Percentiles rank a stretch among this genome's conserved stretches.
Conservation (phyloP, 1,140 invertebrate genomes). For the Drosophila asahinai region DNA sequence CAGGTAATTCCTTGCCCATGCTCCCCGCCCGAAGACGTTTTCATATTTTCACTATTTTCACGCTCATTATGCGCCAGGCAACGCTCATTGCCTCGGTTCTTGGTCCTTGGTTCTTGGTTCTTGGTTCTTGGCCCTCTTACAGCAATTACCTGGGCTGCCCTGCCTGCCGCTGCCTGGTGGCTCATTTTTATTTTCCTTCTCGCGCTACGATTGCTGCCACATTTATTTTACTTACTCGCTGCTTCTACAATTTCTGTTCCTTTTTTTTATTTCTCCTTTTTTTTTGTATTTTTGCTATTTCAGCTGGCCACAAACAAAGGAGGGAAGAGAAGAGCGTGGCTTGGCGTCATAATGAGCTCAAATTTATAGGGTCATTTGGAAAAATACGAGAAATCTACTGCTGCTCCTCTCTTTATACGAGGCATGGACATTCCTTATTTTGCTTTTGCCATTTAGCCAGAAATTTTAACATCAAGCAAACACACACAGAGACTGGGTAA, state of each 20-base stretch:
- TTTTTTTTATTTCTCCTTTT: conserved; percentile 14
- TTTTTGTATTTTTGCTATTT: conserved; percentile 47
- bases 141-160: conserved; percentile 69
- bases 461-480: conserved; percentile 40
- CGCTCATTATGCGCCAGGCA: conserved; percentile 75
- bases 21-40: conserved; percentile 43
- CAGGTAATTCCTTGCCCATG: conserved; percentile 28
- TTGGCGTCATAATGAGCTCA: conserved; percentile 79
- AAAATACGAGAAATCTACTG: conserved; percentile 77
- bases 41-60: conserved; percentile 80
- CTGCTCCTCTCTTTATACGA: conserved; percentile 25
- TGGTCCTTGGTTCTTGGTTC: conserved; percentile 25
- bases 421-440: conserved; percentile 46
- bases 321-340: conserved; percentile 64
- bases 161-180: conserved; percentile 35
- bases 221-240: conserved; percentile 70
- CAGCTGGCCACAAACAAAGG: conserved; percentile 65
- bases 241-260: conserved; percentile 34
- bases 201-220: conserved; percentile 52
- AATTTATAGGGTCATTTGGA: conserved; percentile 83
- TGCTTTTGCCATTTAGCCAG: conserved; percentile 39
- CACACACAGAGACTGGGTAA: conserved; percentile 20
- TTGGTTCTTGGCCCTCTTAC: conserved; percentile 48
- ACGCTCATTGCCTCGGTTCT: conserved; percentile 36
- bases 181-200: conserved; percentile 57